Conservation (phyloP, 1,140 invertebrate species). For the Mycetomoellerius zeteki region DNA sequence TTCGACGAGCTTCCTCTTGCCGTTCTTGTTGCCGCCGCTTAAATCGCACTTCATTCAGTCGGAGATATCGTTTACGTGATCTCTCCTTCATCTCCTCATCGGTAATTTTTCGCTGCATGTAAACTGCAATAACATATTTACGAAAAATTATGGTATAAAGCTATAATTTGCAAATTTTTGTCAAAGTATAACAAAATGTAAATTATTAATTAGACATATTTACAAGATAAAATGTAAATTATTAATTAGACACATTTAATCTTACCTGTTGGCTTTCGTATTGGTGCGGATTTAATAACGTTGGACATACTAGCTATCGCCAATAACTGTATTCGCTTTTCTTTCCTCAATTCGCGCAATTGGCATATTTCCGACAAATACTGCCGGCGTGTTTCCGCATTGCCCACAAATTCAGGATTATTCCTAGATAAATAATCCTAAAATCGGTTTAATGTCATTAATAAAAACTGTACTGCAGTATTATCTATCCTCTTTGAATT, state of each 20-base stretch:
- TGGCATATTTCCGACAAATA: slow-evolving; percentile 84
- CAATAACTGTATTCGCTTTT: slow-evolving; percentile 82
- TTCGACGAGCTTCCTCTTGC: slow-evolving; percentile 86
- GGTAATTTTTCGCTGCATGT: slow-evolving; percentile 83
- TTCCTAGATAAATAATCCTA: slow-evolving; percentile 84
- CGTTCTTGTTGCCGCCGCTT: slow-evolving; percentile 85
- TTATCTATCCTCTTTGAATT: not conserved
- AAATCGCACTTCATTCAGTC: slow-evolving; percentile 85
- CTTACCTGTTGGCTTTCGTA: slow-evolving; percentile 78
- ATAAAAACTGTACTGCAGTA: not conserved
- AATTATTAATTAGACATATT: slow-evolving; percentile 46
- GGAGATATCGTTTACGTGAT: slow-evolving; percentile 85
- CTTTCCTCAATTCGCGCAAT: slow-evolving; percentile 82
- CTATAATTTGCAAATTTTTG: not conserved
- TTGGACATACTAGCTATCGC: slow-evolving; percentile 80
- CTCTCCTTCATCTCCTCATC: slow-evolving; percentile 85
- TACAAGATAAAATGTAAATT: slow-evolving; percentile 18
- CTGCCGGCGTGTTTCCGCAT: slow-evolving; percentile 84
- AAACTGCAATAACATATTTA: slow-evolving; percentile 68
- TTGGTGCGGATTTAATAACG: slow-evolving; percentile 65
- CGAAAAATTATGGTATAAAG: not conserved
- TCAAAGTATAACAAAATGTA: slow-evolving; percentile 1
- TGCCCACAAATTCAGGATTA: slow-evolving; percentile 83
- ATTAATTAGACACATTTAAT: slow-evolving; percentile 43
- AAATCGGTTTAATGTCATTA: slow-evolving; percentile 47